phyloP scores from a whole-genome alignment of 2,797 vertebrate genomes.

The Pogoniulus pusillus region DNA sequence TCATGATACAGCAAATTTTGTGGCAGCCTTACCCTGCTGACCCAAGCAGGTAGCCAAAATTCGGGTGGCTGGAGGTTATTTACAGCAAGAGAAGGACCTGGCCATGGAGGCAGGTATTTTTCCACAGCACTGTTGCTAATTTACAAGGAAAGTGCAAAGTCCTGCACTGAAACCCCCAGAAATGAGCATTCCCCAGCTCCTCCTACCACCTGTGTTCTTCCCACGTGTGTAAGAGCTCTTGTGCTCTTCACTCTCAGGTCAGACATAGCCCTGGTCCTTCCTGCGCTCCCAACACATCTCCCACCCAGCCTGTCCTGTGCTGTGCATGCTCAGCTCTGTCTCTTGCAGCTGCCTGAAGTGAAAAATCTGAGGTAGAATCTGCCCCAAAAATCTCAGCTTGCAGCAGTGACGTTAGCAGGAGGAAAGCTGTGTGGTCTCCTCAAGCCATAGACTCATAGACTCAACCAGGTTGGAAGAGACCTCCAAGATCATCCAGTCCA shows the following conservation, averaged over 20 bases:
- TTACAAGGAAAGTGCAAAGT: conserved; percentile 18
- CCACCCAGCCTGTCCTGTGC: fast-evolving
- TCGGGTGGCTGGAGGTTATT: conserved; percentile 8
- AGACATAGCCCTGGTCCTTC: neutral
- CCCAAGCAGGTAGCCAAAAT: conserved; percentile 51
- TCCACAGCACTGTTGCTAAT: neutral
- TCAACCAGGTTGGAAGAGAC: too few relatives aligned
- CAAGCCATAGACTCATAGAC: too few relatives aligned
- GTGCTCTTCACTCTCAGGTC: neutral
- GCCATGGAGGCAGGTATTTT: neutral
- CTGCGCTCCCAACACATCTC: neutral
- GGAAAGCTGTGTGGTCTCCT: neutral
- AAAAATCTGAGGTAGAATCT: neutral
- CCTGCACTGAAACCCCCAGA: neutral
- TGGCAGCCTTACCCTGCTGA: neutral
- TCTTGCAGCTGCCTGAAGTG: neutral
- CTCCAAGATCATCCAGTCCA: too few relatives aligned
- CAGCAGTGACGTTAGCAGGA: neutral
- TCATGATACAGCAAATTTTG: conserved; percentile 53
- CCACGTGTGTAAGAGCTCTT: neutral
- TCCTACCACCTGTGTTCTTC: neutral
- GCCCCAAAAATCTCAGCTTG: neutral
- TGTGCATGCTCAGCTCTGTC: fast-evolving
- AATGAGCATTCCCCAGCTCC: neutral
- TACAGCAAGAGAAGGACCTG: neutral